Percentiles rank a stretch among this genome's conserved stretches.
phyloP scores from a whole-genome alignment of 2,797 vertebrate species.

The Crypturellus tataupa region DNA sequence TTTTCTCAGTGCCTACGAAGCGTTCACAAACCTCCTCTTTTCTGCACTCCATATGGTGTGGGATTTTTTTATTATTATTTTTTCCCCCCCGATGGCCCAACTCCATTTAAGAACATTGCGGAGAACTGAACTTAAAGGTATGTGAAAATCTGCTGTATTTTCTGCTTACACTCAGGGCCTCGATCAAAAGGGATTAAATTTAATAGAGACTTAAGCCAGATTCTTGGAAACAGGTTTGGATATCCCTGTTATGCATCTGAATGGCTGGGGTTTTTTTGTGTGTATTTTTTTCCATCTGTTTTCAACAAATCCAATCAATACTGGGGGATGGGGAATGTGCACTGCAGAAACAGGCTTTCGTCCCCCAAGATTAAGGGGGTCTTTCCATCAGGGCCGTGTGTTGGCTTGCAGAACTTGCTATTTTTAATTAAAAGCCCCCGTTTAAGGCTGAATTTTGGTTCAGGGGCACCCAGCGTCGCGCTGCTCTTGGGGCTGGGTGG shows the following conservation, averaged over 20 bases:
- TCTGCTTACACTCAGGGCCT: slow-evolving; percentile 20
- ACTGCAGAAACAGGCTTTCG: background rate
- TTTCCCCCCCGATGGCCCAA: background rate
- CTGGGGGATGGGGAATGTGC: background rate
- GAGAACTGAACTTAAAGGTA: slow-evolving; percentile 12
- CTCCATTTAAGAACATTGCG: background rate
- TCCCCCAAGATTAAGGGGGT: background rate
- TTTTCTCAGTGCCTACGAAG: background rate
- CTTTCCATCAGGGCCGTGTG: background rate
- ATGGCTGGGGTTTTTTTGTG: background rate
- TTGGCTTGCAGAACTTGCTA: background rate
- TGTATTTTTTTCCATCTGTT: slow-evolving; percentile 64
- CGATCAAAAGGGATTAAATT: slow-evolving; percentile 60
- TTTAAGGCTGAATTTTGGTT: background rate
- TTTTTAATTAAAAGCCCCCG: background rate
- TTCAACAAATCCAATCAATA: slow-evolving; percentile 59
- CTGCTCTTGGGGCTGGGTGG: background rate
- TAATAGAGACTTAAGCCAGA: slow-evolving; percentile 56
- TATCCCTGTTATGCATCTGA: background rate
- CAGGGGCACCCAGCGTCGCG: background rate
- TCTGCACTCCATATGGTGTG: background rate
- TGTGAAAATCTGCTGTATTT: slow-evolving; percentile 34
- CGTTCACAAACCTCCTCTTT: background rate
- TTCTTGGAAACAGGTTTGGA: slow-evolving; percentile 63
- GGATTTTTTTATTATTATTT: no score